Evolutionary conservation across 2,888 invertebrate genomes (phyloP), one percentile per base, ranked within the genome.

Genomic region (Polietes domitor): DNA sequence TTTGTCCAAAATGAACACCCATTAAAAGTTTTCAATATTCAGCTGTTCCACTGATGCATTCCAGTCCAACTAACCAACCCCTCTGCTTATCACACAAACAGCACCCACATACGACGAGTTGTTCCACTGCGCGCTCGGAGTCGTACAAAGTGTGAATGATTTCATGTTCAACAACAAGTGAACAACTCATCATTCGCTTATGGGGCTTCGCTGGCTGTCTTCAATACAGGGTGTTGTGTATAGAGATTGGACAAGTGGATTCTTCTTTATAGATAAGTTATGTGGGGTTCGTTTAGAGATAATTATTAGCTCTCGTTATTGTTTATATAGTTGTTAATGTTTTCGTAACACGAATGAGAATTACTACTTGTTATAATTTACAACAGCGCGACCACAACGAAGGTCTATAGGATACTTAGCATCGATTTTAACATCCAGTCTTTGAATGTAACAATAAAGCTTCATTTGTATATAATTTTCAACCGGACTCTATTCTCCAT

Each of bases 91-190:
- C 53, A 6, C 37, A 9, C 37, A 50, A 21, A 55, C n/a, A 9
- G 28, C 61, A 61, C 28, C 61, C 61, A 61, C 61, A 15, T 10
- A 61, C 61, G 32, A 61, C 10, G 28, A 58, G 26, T 58, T 28
- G 5, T n/a, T 15, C 28, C 61, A 28, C 15, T 61, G n/a, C n/a
- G n/a, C 28, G 7, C 1, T 28, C n/a, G 28, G 28, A 61, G 17
- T 28, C 61, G n/a, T n/a, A 28, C 61, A 61, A 61, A 61, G 61
- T 61, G 17, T 61, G 61, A 61, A 61, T 61, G 61, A 61, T n/a
- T 61, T 61, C 61, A 61, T 61, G 61, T 61, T 61, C 4, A n/a
- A 32, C 61, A 61, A 28, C n/a, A 61, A 28, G 58, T 28, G 28
- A 61, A 61, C 24, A 26, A 26, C 28, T 61, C 61, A 61, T 15